A percentile compares a stretch with the other conserved stretches of the same genome.
phyloP scores from a whole-genome alignment of 2,888 invertebrate species.

The Tenthredo amoena region DNA sequence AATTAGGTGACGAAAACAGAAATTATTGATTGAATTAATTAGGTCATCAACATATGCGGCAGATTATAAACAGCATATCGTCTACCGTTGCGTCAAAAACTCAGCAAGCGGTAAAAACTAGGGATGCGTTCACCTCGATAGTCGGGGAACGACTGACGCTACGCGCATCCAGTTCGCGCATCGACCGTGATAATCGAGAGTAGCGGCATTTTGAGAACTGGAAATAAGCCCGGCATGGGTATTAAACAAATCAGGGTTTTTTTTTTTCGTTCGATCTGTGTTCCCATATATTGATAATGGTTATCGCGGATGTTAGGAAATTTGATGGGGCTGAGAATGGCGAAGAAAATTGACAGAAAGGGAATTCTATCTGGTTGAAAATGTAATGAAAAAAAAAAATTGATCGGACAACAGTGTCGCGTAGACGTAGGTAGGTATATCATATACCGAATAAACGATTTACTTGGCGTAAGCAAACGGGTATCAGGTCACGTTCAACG shows the following conservation, averaged over 20 bases:
- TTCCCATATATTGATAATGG: not conserved
- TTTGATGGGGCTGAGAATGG: not conserved
- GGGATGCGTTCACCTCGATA: not conserved
- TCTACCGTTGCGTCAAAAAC: not conserved
- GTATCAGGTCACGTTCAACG: conserved; percentile 49
- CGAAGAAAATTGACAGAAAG: not conserved
- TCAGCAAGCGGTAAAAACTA: not conserved
- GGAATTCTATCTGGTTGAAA: not conserved
- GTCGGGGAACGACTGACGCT: conserved; percentile 9
- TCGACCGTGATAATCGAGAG: not conserved
- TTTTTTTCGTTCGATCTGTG: not conserved
- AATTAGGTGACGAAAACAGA: not conserved
- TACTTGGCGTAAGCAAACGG: conserved; percentile 28
- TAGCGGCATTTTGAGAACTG: not conserved
- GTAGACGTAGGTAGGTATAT: not conserved
- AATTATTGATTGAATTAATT: not conserved
- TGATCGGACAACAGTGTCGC: not conserved
- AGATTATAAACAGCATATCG: not conserved
- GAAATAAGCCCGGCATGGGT: not conserved
- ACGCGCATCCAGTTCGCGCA: conserved; percentile 23
- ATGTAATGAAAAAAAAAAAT: not conserved
- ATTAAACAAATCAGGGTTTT: not conserved
- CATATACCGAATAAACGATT: conserved; percentile 40
- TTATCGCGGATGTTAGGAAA: not conserved
- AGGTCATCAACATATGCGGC: not conserved